A percentile compares a stretch with the other conserved stretches of the same genome.
phyloP scores from a whole-genome alignment of 2,113 vertebrate species.

The Pavo muticus region DNA sequence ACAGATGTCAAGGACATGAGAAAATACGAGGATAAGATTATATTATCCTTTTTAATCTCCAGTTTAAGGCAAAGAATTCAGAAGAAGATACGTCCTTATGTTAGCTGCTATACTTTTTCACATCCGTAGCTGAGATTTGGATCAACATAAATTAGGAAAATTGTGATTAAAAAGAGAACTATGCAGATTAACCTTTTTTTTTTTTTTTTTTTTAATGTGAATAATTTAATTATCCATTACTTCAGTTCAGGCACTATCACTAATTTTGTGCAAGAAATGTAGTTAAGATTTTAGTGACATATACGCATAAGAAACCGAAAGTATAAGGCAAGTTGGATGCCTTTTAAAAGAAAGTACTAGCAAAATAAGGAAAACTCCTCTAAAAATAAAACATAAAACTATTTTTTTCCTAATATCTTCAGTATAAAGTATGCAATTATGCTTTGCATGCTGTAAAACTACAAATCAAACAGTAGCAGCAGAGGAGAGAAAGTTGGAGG shows the following conservation, averaged over 20 bases:
- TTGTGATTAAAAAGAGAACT: not conserved
- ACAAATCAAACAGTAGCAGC: not conserved
- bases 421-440: not conserved
- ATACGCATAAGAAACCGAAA: constrained; percentile 16
- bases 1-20: not conserved
- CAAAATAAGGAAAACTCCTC: not conserved
- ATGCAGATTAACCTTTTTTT: not conserved
- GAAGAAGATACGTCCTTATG: not conserved
- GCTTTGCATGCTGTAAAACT: not conserved
- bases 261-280: constrained; percentile 25
- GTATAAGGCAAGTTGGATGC: not conserved
- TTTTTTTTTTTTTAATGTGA: not conserved
- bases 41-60: not conserved
- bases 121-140: not conserved
- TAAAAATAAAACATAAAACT: constrained; percentile 19
- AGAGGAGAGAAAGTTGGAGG: constrained; percentile 10
- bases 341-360: constrained; percentile 3
- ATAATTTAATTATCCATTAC: constrained; percentile 2
- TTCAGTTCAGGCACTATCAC: constrained; percentile 18
- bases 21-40: not conserved
- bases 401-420: not conserved
- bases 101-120: not conserved
- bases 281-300: constrained; percentile 7
- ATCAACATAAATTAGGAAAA: constrained; percentile 13
- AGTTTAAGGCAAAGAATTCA: not conserved